Base-by-base conservation (phyloP, 2,113 vertebrate species). In the Haplochromis burtoni region DNA sequence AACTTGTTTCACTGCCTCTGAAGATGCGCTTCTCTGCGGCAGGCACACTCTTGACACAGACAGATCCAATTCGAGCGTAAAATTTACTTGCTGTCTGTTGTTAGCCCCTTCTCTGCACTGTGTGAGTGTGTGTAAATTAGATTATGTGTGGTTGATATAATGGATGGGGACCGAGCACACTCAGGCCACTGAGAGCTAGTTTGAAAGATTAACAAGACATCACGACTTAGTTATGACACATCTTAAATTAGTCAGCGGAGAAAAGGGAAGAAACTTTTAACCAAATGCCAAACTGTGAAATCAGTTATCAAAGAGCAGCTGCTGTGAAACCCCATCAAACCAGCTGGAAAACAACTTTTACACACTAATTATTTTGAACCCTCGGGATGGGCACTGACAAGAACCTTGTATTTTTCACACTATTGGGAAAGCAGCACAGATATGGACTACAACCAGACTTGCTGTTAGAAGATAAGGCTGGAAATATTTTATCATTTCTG, bases 131-230 rank as follows among this genome's bases (percentile, higher is more conserved):
- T 87, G 84, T 87, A 88, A 92, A 93, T 91, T 89, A 90, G 86
- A 95, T 93, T 93, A 93, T 80, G 91, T 57, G 86, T 83, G 90
- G 86, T 47, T 88, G 89, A 92, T 86, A 85, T 93, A 91, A 89
- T 81, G 87, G 90, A 93, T 90, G 88, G 57, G 54, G 88, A 71
- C 88, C 68, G 80, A 86, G 82, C 55, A 19, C 83, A 82, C 76
- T 66, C 19, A 33, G 86, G 82, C 89, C 80, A 86, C 87, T 61
- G 82, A 93, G 86, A 87, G 92, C 85, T 55, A 89, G 88, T 91
- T 90, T 86, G 82, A 91, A 86, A 94, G 95, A 94, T 95, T 94
- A 93, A 94, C 90, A 91, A 89, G 91, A 89, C 90, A 85, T 94
- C 92, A 91, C 21, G 17, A 90, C 88, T 93, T 89, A 89, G 89